Evolutionary conservation across 2,113 vertebrate genomes (phyloP), one percentile per base, ranked within the genome.

Genomic region (Elephantulus edwardii): DNA sequence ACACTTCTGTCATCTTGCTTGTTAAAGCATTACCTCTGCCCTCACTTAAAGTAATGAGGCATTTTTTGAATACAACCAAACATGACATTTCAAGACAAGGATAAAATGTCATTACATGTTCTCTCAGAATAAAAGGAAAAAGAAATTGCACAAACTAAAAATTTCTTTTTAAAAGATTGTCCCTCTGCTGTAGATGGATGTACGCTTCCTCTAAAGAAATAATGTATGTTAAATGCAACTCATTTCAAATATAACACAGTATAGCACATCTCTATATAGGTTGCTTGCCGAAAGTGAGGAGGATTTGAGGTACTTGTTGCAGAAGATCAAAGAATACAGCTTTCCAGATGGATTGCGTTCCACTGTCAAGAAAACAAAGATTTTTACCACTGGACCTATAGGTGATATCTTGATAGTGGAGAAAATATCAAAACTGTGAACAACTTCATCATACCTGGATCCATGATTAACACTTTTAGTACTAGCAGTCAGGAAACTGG

Each of bases 21-120:
- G 20, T 52, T 83, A 48, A 88, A 82, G 16, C 16, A 60, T 77
- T 88, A 84, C 40, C 72, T 77, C 35, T 78, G 91, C 48, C 33
- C 20, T 82, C 44, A 48, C 6, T 78, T 88, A 22, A 94, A 85
- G 74, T 88, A 87, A 92, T 64, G 56, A 90, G 40, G 1, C 35
- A 83, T 10, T 78, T 82, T 90, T 88, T 88, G 20, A 42, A 91
- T 81, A 85, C 22, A 16, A 6, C 12, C 40, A 72, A 83, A 28
- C 10, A 46, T 78, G 9, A 85, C 33, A 77, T 92, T 58, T 78
- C 35, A 83, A 88, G 56, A 28, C 10, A 91, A 48, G 17, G 20
- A 22, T 58, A 75, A 66, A 82, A 76, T 75, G 20, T 2, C 38
- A 68, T 54, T 86, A 14, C 79, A 8, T 50, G 19, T 83, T 82